A percentile compares a stretch with the other conserved stretches of the same genome.
Evolutionary conservation across 2,113 vertebrate species (phyloP).

Genomic region (Pholis gunnellus): DNA sequence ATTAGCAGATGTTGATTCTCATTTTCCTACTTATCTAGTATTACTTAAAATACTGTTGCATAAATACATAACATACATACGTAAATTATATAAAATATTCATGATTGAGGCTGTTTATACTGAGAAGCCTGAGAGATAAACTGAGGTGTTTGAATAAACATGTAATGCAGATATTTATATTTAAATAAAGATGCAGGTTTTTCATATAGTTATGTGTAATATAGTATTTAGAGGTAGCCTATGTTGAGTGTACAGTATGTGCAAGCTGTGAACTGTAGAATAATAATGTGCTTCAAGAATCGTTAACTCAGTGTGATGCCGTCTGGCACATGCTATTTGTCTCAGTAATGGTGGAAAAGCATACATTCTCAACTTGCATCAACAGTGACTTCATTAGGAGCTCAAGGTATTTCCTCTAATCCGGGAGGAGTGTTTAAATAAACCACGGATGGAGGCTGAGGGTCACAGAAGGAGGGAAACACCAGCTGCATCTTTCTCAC

Average conservation of each 20-base stretch:
- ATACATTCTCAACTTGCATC: conserved; percentile 44
- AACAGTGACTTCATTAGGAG: conserved; percentile 58
- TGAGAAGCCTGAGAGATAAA: background rate
- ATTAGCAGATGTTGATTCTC: background rate
- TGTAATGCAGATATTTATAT: background rate
- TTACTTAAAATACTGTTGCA: background rate
- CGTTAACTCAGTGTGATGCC: conserved; percentile 17
- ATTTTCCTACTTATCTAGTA: conserved; percentile 1
- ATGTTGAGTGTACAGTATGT: background rate
- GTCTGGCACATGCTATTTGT: conserved; percentile 17
- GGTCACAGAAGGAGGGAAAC: conserved; percentile 44
- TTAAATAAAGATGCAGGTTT: background rate
- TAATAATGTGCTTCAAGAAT: background rate
- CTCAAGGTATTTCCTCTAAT: conserved; percentile 74
- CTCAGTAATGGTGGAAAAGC: conserved; percentile 1
- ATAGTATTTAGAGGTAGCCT: background rate
- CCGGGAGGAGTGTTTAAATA: conserved; percentile 66
- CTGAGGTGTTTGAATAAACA: background rate
- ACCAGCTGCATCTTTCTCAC: conserved; percentile 51
- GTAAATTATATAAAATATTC: background rate
- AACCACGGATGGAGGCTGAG: conserved; percentile 17
- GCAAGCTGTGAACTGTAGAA: background rate
- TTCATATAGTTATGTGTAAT: background rate
- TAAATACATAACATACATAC: background rate
- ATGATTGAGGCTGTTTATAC: background rate